Conservation (phyloP, 2,888 invertebrate species). For the Epinotia brunnichana region DNA sequence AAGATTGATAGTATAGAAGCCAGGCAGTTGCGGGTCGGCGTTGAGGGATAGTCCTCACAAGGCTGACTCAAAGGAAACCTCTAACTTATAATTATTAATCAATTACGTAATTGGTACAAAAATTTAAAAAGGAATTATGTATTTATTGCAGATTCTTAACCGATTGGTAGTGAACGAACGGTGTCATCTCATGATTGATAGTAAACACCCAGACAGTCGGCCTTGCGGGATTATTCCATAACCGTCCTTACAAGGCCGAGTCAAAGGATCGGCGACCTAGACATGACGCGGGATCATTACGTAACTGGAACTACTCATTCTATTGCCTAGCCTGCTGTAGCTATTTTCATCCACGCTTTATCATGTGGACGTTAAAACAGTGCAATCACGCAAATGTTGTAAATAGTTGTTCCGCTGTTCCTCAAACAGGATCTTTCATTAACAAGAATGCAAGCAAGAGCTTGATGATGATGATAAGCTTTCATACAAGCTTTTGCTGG, state of each 20-base stretch:
- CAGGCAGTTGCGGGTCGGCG: constrained; percentile 7
- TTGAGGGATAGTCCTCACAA: background rate
- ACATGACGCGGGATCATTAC: constrained; percentile 24
- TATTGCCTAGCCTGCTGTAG: background rate
- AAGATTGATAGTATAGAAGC: constrained; percentile 27
- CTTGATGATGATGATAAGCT: no score
- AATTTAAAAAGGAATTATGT: no score
- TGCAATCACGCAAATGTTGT: no score
- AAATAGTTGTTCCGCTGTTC: no score
- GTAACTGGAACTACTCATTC: constrained; percentile 28
- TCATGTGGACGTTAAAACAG: no score
- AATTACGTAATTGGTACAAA: no score
- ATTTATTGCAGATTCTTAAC: no score
- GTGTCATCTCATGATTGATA: constrained; percentile 38
- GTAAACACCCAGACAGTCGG: constrained; percentile 25
- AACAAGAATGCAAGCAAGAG: no score
- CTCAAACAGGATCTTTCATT: no score
- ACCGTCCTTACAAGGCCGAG: constrained; percentile 22
- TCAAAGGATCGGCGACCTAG: constrained; percentile 26
- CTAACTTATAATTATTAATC: no score
- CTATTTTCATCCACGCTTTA: background rate
- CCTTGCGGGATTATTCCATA: constrained; percentile 23
- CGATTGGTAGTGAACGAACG: constrained; percentile 2
- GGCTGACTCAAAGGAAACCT: no score
- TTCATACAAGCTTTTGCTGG: no score